Evolutionary conservation across 2,888 invertebrate genomes (phyloP), one percentile per base, ranked within the genome.

Genomic region (Drosophila nr. medialis): DNA sequence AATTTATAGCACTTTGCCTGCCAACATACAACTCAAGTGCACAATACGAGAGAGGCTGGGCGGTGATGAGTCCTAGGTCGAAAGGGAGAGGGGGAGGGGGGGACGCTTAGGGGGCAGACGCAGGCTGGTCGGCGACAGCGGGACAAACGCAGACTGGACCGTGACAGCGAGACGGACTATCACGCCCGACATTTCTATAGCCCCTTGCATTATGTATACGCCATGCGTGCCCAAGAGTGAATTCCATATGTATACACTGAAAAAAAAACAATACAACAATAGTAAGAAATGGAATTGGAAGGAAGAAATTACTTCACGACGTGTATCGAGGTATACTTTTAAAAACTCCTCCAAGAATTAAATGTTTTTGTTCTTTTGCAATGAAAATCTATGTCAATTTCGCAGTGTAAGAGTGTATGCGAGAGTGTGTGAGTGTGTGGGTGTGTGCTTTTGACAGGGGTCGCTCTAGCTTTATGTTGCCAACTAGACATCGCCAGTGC

Each of bases 1-100:
- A 85, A 87, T 86, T 86, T 82, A 86, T 86, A 77, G 79, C 77
- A 80, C 82, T 82, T 81, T 75, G 75, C 74, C 77, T 72, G 81
- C 81, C 72, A 72, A 73, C 77, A 67, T 69, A 55, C 66, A 71
- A 54, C 60, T 60, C 59, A 75, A 64, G 65, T 55, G 63, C 61
- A 75, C 77, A 73, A 67, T 70, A 61, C 78, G 38, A 15, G 40
- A 15, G 4, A n/a, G 40, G 27, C n/a, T 13, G 8, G 24, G 13
- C 4, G 30, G 5, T 11, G 10, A 59, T 53, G 65, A 51, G 56
- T 40, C n/a, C 40, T n/a, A 62, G 60, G 56, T 48, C 55, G 36
- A 30, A 13, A 11, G 49, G 45, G 53, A 45, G n/a, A 21, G 63
- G 42, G 30, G 42, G 40, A 1, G 11, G 6, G 29, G n/a, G 2